Base-by-base conservation (phyloP, 2,113 vertebrate genomes). In the Dipodomys spectabilis region DNA sequence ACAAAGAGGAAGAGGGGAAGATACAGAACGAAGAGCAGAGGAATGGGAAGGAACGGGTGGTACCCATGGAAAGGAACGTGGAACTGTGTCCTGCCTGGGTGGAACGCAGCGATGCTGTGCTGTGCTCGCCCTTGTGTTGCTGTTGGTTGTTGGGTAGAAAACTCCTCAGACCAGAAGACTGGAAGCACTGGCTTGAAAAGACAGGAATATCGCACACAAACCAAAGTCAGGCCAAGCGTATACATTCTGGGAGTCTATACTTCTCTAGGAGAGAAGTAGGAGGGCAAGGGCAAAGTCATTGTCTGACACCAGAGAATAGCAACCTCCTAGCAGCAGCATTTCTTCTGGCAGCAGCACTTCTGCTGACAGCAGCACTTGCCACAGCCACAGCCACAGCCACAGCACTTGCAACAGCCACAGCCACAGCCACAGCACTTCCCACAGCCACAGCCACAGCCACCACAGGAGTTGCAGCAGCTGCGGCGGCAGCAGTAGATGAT, bases 321-420 rank as follows among this genome's bases (percentile, higher is more conserved):
- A 0, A 2, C n/a, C 2, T 0, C 49, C 89, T 95, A 93, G 82
- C 44, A 78, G 89, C 95, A 88, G 67, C 93, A 67, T 18, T 25
- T 62, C 35, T 78, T 74, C 69, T 93, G 86, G 20, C 94, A 86
- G 9, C 91, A 90, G 77, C 94, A 53, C 35, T 93, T 93, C 67
- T 94, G 90, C 73, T 94, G 93, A 28, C 86, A 85, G 0, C 95
- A 96, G 89, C 95, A 85, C 73, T 91, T 88, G 19, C 94, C 82
- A 11, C 92, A 44, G 83, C 90, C 2, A 0, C 93, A 74, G 60
- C 78, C 82, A 10, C 92, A 44, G 83, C 90, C 2, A 0, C 93
- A 74, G 60, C 78, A 2, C 27, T 87, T 3, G 0, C 65, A 23
- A 0, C 82, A 19, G 16, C 69, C 11, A 7, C 75, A 23, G 0